Evolutionary conservation across 2,113 vertebrate genomes (phyloP).

Genomic region (Perccottus glenii): DNA sequence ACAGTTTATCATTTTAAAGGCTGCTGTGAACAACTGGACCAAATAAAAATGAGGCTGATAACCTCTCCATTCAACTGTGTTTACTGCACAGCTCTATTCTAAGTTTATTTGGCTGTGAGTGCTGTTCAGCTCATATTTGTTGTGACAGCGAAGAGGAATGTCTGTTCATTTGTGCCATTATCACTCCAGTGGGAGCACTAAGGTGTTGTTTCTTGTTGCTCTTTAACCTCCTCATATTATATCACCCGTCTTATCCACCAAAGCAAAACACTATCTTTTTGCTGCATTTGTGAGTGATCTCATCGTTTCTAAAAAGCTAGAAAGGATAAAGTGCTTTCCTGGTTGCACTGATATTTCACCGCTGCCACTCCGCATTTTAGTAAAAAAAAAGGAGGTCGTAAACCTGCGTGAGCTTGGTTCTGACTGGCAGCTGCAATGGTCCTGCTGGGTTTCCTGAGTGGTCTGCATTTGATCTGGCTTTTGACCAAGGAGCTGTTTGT

Average conservation of each 20-base stretch:
- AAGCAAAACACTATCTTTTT: constrained; percentile 12
- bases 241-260: constrained; percentile 1
- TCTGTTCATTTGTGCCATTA: constrained; percentile 45
- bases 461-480: constrained; percentile 38
- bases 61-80: too few species aligned
- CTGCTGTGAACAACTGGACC: too few species aligned
- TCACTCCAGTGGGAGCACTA: constrained; percentile 32
- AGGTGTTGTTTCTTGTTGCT: constrained; percentile 36
- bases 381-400: constrained; percentile 50
- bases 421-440: constrained; percentile 42
- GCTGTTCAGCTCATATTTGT: constrained; percentile 40
- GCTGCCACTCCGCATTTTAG: constrained; percentile 19
- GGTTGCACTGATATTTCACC: constrained; percentile 31
- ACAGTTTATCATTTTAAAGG: too few species aligned
- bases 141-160: constrained; percentile 7
- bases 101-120: constrained; percentile 13
- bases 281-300: constrained; percentile 12
- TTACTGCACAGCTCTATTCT: too few species aligned
- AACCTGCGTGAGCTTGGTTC: constrained; percentile 34
- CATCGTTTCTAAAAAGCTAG: not conserved
- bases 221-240: constrained; percentile 25
- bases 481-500: constrained; percentile 26
- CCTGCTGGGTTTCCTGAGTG: constrained; percentile 21
- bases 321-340: constrained; percentile 7
- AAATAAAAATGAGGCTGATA: too few species aligned